phyloP scores from a whole-genome alignment of 2,797 vertebrate species.

The Yasuhikotakia modesta region DNA sequence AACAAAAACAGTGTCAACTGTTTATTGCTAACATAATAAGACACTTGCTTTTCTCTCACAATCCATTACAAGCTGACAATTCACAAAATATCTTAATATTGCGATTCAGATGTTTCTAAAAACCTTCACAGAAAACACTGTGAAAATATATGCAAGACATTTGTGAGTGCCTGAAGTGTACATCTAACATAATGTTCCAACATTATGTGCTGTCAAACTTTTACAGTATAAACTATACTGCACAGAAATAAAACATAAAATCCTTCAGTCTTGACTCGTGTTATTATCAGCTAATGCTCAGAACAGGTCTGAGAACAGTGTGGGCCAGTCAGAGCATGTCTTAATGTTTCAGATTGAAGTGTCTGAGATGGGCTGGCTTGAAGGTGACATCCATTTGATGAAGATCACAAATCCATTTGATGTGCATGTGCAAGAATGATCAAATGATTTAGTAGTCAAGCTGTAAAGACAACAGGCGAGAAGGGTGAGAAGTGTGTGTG shows the following conservation, averaged over 20 bases:
- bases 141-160: too few species aligned
- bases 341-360: slow-evolving; percentile 12
- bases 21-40: too few species aligned
- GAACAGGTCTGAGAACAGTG: slow-evolving; percentile 20
- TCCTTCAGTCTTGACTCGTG: neutral
- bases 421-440: neutral
- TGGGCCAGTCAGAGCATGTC: neutral
- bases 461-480: slow-evolving; percentile 36
- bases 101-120: too few species aligned
- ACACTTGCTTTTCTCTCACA: too few species aligned
- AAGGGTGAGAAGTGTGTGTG: slow-evolving; percentile 27
- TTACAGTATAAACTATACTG: neutral
- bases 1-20: too few species aligned
- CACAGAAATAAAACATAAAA: neutral
- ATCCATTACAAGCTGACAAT: too few species aligned
- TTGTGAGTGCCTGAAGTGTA: too few species aligned
- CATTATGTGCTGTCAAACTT: neutral
- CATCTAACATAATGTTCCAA: neutral
- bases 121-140: too few species aligned
- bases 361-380: neutral
- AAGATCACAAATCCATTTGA: slow-evolving; percentile 9
- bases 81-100: too few species aligned
- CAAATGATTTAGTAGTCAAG: slow-evolving; percentile 26
- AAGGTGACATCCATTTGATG: slow-evolving; percentile 34
- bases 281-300: neutral